Percentiles rank a stretch among this genome's conserved stretches.
Evolutionary conservation across 2,113 vertebrate species (phyloP).

Genomic region (Callipepla californica): DNA sequence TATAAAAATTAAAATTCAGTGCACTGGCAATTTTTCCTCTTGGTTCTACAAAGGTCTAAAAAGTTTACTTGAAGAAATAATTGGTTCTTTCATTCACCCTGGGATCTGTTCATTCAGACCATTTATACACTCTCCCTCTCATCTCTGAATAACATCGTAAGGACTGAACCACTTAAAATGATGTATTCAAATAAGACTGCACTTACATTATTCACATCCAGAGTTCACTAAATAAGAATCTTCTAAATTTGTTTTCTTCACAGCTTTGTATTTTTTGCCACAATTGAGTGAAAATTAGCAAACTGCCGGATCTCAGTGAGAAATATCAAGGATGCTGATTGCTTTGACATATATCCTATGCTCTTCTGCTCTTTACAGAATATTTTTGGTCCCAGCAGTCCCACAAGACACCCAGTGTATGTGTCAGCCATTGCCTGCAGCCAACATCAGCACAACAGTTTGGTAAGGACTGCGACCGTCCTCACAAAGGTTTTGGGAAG

Average conservation of each 20-base stretch:
- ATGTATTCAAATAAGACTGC: not conserved
- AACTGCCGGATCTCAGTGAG: not conserved
- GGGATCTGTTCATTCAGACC: conserved; percentile 3
- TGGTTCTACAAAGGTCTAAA: not conserved
- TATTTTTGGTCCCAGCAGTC: not conserved
- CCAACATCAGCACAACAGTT: not conserved
- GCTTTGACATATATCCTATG: not conserved
- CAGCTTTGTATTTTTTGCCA: conserved; percentile 12
- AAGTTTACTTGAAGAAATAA: not conserved
- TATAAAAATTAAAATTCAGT: not conserved
- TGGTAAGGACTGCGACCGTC: not conserved
- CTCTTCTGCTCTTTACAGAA: not conserved
- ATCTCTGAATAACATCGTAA: not conserved
- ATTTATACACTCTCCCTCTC: not conserved
- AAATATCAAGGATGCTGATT: not conserved
- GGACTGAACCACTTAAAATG: conserved; percentile 6
- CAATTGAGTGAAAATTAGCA: not conserved
- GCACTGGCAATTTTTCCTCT: not conserved
- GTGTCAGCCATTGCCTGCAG: not conserved
- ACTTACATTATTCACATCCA: conserved; percentile 19
- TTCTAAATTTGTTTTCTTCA: conserved; percentile 24
- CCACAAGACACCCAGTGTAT: not conserved
- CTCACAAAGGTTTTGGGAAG: not conserved
- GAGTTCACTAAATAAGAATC: conserved; percentile 18
- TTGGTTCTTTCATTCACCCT: conserved; percentile 16